A percentile compares a stretch with the other conserved stretches of the same genome.
These are phyloP conservation scores for Onthophagus taurus DNA, from an alignment of 1,140 invertebrate genomes.

Conservation along the genomic window DNA sequence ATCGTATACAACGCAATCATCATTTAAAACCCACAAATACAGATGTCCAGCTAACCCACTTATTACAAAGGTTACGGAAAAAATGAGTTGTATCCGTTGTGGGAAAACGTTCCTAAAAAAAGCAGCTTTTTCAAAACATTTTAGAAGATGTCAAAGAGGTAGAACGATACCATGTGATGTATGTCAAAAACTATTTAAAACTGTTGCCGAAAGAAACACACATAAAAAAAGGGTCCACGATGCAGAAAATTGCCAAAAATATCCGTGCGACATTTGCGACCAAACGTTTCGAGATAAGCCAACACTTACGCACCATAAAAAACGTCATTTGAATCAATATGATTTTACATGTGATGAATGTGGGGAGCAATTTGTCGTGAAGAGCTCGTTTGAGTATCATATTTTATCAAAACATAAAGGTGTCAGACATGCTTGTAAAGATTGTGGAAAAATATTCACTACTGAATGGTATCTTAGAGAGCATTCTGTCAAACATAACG, in stretches of 20 bases:
- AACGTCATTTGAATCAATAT: not conserved
- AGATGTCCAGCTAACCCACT: too few species aligned
- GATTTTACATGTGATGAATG: slow-evolving; percentile 11
- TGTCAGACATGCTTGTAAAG: slow-evolving; percentile 2
- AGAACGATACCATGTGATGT: too few species aligned
- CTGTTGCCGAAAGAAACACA: too few species aligned
- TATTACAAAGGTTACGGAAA: too few species aligned
- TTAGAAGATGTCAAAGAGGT: too few species aligned
- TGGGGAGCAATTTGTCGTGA: not conserved
- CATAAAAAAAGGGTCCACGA: too few species aligned
- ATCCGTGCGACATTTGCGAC: slow-evolving; percentile 16
- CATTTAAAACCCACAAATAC: too few species aligned
- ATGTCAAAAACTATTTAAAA: too few species aligned
- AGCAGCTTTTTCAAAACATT: too few species aligned
- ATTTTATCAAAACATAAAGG: not conserved
- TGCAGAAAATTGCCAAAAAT: not conserved
- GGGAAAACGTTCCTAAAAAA: too few species aligned
- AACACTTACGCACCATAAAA: not conserved
- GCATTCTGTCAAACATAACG: slow-evolving; percentile 1
- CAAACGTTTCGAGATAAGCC: slow-evolving; percentile 6
- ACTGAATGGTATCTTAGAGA: not conserved
- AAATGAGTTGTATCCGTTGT: too few species aligned
- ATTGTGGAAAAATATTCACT: slow-evolving; percentile 5
- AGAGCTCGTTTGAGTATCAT: not conserved
- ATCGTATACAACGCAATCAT: too few species aligned